Evolutionary conservation across 2,888 invertebrate species (phyloP), one percentile per base, ranked within the genome.

Genomic region (Sinopyrophorus schimmeli): DNA sequence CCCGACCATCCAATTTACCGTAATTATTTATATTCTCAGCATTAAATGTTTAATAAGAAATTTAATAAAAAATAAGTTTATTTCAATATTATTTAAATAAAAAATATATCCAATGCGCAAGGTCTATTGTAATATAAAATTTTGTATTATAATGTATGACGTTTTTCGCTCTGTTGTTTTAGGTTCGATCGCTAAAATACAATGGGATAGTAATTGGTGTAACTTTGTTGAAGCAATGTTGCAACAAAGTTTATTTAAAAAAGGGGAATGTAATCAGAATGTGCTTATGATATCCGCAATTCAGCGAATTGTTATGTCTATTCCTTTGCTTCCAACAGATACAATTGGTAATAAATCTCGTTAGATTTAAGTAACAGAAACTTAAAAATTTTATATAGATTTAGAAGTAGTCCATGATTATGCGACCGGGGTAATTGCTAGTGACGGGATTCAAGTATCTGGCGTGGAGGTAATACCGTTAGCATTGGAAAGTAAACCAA

Each of bases 141-240:
- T n/a, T n/a, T n/a, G n/a, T n/a, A n/a, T n/a, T n/a, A n/a, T n/a
- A n/a, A n/a, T n/a, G n/a, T n/a, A n/a, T n/a, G n/a, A n/a, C n/a
- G n/a, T n/a, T n/a, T n/a, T n/a, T n/a, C n/a, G n/a, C n/a, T n/a
- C n/a, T n/a, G n/a, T 20, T 17, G 7, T 47, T 37, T 51, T 51
- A 66, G 67, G 68, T 12, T 67, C 69, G 3, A 39, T 64, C 3
- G 58, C 60, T 16, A 55, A 51, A 3, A 55, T 64, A 18, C 58
- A 67, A 39, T 68, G 68, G 63, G 64, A 65, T 34, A 61, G 63
- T 9, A 89, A 91, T 73, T 95, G 93, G 92, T 84, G 89, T 4
- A 81, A 89, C 2, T 92, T 92, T 71, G 81, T 95, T 75, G 94
- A 95, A 74, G 87, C 88, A 20, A 86, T 95, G 84, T 76, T 95